Percentiles rank a stretch among this genome's conserved stretches.
Conservation (phyloP, 2,113 vertebrate species). For the Ceyx melanurus region DNA sequence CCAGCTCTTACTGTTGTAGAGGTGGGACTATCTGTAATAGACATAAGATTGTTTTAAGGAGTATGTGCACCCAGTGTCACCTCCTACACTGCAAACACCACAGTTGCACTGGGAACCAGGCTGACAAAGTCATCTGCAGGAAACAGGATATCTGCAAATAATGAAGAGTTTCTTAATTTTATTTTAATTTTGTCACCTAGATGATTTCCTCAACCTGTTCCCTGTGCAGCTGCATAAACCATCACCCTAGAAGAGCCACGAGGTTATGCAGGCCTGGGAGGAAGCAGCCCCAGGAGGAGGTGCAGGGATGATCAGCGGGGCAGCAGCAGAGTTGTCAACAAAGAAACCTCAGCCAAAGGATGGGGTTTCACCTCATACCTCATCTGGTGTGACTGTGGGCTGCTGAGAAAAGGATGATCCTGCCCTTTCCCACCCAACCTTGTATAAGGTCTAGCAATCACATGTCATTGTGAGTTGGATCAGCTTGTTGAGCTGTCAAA, state of each 20-base stretch:
- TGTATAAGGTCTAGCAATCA: neutral
- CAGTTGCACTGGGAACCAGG: neutral
- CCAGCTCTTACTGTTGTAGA: neutral
- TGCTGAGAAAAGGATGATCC: neutral
- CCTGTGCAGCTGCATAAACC: neutral
- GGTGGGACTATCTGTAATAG: neutral
- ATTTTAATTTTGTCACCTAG: neutral
- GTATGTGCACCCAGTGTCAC: fast-evolving
- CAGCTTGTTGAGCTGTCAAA: neutral
- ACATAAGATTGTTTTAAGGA: neutral
- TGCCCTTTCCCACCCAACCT: neutral
- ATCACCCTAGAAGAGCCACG: neutral
- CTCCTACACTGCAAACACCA: neutral
- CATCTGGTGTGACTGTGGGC: too few species aligned
- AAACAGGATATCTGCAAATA: neutral
- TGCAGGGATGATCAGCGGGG: neutral
- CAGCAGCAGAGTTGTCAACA: neutral
- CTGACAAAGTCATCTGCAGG: neutral
- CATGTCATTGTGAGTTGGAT: neutral
- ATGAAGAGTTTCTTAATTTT: neutral
- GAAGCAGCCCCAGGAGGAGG: neutral
- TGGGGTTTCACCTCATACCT: neutral
- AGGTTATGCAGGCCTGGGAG: neutral
- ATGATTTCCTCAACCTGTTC: neutral
- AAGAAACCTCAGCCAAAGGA: neutral